Percentiles rank a stretch among this genome's conserved stretches.
Evolutionary conservation across 2,888 invertebrate species (phyloP).

Genomic region (Drosophila melanosoma): DNA sequence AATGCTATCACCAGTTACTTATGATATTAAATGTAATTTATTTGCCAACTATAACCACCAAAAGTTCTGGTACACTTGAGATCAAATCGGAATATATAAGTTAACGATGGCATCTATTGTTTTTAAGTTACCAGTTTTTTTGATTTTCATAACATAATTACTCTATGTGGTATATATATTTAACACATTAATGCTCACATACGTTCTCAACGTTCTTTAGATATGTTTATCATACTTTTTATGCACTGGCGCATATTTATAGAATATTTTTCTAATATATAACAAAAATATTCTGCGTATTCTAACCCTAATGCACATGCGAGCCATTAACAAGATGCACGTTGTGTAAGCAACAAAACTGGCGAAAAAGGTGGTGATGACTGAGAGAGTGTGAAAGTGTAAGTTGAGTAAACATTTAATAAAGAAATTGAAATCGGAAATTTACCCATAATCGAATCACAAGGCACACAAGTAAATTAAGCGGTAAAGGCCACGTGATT

Average conservation of each 20-base stretch:
- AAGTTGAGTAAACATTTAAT: slow-evolving; percentile 47
- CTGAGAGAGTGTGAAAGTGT: not conserved
- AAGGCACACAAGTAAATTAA: slow-evolving; percentile 73
- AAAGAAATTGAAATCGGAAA: slow-evolving; percentile 42
- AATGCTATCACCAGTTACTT: not conserved
- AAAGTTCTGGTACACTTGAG: not conserved
- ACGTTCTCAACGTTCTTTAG: not conserved
- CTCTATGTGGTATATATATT: not conserved
- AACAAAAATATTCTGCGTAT: slow-evolving; percentile 21
- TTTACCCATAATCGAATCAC: slow-evolving; percentile 60
- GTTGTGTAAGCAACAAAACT: slow-evolving; percentile 21
- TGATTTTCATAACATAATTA: not conserved
- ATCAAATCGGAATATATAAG: not conserved
- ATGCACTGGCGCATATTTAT: not conserved
- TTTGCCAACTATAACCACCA: not conserved
- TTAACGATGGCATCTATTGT: not conserved
- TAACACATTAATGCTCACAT: not conserved
- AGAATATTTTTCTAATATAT: slow-evolving; percentile 18
- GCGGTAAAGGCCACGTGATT: slow-evolving; percentile 55
- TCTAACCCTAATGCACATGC: slow-evolving; percentile 50
- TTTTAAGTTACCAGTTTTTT: not conserved
- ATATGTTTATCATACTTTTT: not conserved
- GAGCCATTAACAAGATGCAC: slow-evolving; percentile 68
- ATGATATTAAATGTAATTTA: not conserved
- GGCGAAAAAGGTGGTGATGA: not conserved